Conservation (phyloP, 2,797 vertebrate genomes). For the Scolopax bukidnonensis region DNA sequence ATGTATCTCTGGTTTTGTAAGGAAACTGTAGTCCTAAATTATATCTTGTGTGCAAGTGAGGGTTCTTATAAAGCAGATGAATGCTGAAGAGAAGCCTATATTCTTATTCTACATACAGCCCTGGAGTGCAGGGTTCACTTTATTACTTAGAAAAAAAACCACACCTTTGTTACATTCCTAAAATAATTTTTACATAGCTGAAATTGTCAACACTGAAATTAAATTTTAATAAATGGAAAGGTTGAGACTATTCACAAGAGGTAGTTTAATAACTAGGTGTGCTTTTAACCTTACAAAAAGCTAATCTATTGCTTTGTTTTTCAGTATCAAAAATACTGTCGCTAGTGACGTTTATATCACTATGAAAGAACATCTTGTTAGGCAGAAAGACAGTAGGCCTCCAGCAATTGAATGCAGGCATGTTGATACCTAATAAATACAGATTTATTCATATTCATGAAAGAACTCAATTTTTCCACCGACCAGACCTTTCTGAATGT, state of each 20-base stretch:
- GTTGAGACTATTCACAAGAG: not conserved
- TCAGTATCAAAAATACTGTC: not conserved
- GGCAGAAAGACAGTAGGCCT: not conserved
- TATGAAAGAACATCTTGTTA: not conserved
- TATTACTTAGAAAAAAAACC: not conserved
- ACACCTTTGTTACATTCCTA: not conserved
- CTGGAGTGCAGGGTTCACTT: not conserved
- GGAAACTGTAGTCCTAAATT: not conserved
- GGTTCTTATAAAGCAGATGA: not conserved
- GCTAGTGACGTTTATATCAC: not conserved
- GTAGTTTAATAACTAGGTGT: not conserved
- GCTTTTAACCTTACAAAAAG: not conserved
- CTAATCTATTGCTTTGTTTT: not conserved
- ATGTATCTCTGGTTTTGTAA: not conserved
- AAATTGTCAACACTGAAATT: not conserved
- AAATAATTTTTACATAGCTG: not conserved
- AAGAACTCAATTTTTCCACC: not conserved
- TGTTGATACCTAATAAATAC: not conserved
- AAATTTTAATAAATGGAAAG: not conserved
- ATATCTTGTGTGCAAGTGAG: not conserved
- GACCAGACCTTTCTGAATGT: not conserved
- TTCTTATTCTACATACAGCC: not conserved
- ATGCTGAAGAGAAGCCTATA: not conserved
- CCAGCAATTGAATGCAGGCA: not conserved
- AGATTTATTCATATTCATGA: not conserved